Percentiles rank a stretch among this genome's conserved stretches.
Conservation (phyloP, 2,888 invertebrate species). For the Thecocarcelia acutangulata region DNA sequence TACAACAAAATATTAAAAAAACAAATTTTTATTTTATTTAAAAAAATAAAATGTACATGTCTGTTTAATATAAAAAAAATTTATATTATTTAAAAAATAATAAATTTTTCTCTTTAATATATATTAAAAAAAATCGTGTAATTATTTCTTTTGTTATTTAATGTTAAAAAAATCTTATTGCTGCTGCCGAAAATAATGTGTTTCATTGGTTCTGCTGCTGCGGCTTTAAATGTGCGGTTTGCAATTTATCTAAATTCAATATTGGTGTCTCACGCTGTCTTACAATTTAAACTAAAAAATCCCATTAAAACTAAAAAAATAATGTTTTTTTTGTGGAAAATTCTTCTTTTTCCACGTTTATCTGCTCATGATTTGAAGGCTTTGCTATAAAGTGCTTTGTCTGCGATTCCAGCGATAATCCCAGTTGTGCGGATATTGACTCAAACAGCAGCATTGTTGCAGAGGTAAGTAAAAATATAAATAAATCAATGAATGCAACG, state of each 20-base stretch:
- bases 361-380: conserved; percentile 75
- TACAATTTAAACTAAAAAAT: not conserved
- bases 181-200: conserved; percentile 44
- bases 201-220: conserved; percentile 32
- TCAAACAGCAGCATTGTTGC: conserved; percentile 77
- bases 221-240: conserved; percentile 3
- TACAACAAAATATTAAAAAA: conserved; percentile 39
- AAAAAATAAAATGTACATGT: not conserved
- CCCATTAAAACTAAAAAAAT: conserved; percentile 3
- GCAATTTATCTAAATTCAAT: not conserved
- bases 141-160: not conserved
- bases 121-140: not conserved
- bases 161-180: conserved; percentile 8
- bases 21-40: not conserved
- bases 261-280: not conserved
- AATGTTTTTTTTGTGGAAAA: conserved; percentile 8
- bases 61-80: not conserved
- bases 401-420: conserved; percentile 83
- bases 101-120: not conserved
- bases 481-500: not conserved
- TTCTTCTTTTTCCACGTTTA: not conserved
- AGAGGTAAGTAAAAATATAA: conserved; percentile 75
- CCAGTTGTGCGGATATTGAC: conserved; percentile 82
- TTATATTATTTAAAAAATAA: not conserved
- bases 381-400: conserved; percentile 83